Base-by-base conservation (phyloP, 2,888 invertebrate species). In the Caenorhabditis afra region DNA sequence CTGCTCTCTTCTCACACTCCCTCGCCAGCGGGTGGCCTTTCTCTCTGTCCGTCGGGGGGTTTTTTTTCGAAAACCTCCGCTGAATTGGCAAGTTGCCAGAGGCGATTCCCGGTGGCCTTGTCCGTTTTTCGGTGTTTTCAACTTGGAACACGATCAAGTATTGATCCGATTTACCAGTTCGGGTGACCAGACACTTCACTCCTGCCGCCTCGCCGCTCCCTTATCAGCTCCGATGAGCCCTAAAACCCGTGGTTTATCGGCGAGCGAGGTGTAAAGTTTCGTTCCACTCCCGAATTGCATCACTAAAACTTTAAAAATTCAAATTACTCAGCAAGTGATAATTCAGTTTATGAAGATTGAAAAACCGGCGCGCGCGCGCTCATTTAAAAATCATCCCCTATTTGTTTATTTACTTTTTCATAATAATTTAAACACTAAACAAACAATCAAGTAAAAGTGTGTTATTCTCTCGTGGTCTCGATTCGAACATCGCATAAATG, bases 61-160 rank as follows among this genome's bases (percentile, higher is more conserved):
- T 61, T 62, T 68, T 70, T 71, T 71, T 71, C 64, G 62, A 64
- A 71, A 71, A 41, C 47, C 71, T 16, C 49, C 29, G 37, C 55
- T 49, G 55, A 57, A 57, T 71, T 71, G 71, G 71, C 71, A 71
- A 37, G 71, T 50, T 71, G 62, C 71, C 71, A 71, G 29, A 14
- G 37, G 61, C 57, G 14, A 37, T 55, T 41, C 23, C 37, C 53
- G 16, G n/a, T 64, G 70, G 20, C 61, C 49, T 39, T 57, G 55
- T 41, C 18, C 62, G 20, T 29, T 45, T n/a, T 29, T 64, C 29
- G 1, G 49, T 39, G 5, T 10, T 8, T 22, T 23, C 12, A 18
- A 16, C 16, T 14, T 16, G 2, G 29, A 22, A 14, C 20, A 14
- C 8, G 11, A 14, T 41, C 29, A 29, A 29, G 7, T 29, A 7